A percentile compares a stretch with the other conserved stretches of the same genome.
These are phyloP conservation scores for Monodelphis domestica DNA, from an alignment of 2,797 vertebrate species.

Conservation along the genomic window DNA sequence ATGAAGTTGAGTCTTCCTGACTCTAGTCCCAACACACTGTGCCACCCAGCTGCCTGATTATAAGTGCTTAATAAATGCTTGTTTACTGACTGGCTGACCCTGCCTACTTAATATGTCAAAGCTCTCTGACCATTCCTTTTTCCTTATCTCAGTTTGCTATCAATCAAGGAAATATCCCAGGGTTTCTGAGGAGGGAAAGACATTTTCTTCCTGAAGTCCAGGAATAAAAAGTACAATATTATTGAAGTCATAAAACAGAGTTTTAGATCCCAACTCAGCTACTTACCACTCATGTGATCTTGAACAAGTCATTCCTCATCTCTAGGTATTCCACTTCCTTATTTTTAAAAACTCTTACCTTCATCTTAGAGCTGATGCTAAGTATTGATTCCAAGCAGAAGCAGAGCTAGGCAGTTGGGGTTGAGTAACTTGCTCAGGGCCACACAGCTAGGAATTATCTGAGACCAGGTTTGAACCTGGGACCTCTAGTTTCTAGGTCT, in stretches of 20 bases:
- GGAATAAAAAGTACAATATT: not conserved
- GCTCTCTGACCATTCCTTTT: not conserved
- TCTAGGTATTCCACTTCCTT: not conserved
- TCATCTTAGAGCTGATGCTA: no score
- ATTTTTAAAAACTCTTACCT: no score
- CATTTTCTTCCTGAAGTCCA: not conserved
- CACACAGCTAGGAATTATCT: no score
- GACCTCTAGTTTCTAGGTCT: no score
- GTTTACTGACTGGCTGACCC: not conserved
- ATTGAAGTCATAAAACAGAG: not conserved
- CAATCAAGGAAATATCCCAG: not conserved
- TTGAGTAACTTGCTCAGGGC: no score
- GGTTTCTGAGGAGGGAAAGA: not conserved
- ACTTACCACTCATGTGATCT: not conserved
- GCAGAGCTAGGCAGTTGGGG: no score
- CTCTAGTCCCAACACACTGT: no score
- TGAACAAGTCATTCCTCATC: not conserved
- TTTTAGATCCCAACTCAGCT: not conserved
- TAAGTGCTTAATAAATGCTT: not conserved
- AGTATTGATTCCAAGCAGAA: no score
- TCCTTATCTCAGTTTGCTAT: not conserved
- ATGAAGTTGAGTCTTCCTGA: no score
- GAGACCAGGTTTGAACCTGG: no score
- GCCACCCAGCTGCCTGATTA: no score
- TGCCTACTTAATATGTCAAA: not conserved